Conservation (phyloP, 2,797 vertebrate species). For the Telmatherina bonti region DNA sequence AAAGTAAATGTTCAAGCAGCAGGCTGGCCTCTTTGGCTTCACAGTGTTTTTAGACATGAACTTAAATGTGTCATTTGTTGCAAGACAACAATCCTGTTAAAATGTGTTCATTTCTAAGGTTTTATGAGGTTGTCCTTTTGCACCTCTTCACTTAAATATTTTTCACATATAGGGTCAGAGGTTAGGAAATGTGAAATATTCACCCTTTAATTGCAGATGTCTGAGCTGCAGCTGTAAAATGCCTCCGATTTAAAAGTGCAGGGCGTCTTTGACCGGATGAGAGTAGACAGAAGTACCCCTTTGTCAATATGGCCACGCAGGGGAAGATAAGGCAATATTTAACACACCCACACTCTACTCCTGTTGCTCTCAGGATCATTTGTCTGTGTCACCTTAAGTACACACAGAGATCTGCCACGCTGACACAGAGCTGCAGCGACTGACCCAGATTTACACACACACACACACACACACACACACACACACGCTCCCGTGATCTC, state of each 20-base stretch:
- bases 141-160: conserved; percentile 21
- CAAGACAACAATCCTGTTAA: background rate
- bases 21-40: conserved; percentile 4
- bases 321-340: conserved; percentile 49
- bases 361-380: conserved; percentile 30
- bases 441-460: conserved; percentile 71
- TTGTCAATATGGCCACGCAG: conserved; percentile 39
- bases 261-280: conserved; percentile 31
- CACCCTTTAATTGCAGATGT: conserved; percentile 17
- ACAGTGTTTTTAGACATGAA: conserved; percentile 24
- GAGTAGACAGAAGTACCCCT: conserved; percentile 46
- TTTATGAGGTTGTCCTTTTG: conserved; percentile 11
- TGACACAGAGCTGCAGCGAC: conserved; percentile 46
- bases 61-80: background rate
- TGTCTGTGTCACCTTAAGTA: conserved; percentile 46
- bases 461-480: too few relatives aligned
- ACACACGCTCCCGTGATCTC: conserved; percentile 52
- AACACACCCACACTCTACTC: conserved; percentile 54
- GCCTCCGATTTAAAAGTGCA: conserved; percentile 39
- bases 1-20: background rate
- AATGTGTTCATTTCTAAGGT: background rate
- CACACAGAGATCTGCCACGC: conserved; percentile 55
- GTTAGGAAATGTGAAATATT: conserved; percentile 31
- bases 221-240: conserved; percentile 28
- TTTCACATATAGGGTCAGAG: conserved; percentile 35